These are phyloP conservation scores for Kryptolebias ocellatus DNA, from an alignment of 2,797 vertebrate genomes.

Conservation along the genomic window DNA sequence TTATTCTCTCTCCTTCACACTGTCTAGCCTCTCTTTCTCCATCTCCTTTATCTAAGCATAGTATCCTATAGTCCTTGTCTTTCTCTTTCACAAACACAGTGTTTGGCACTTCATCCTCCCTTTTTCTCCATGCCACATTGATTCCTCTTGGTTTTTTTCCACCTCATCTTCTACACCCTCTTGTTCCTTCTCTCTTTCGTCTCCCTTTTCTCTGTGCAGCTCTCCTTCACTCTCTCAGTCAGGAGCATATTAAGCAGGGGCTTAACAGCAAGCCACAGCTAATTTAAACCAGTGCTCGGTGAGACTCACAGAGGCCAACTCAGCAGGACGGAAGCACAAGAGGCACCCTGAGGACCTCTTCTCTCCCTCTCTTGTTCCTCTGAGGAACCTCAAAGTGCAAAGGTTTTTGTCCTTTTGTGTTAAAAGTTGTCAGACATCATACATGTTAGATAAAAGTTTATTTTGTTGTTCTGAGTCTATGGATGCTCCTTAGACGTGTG, in stretches of 20 bases:
- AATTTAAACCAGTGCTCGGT: slow-evolving; percentile 57
- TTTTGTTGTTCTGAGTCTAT: slow-evolving; percentile 18
- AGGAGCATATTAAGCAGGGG: slow-evolving; percentile 62
- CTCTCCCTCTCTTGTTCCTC: slow-evolving; percentile 22
- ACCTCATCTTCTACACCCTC: slow-evolving; percentile 24
- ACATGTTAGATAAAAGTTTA: slow-evolving; percentile 19
- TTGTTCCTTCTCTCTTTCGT: slow-evolving; percentile 37
- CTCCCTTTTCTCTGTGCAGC: slow-evolving; percentile 17
- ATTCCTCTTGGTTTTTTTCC: slow-evolving; percentile 37
- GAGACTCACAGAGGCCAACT: slow-evolving; percentile 43
- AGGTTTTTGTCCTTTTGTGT: slow-evolving; percentile 20
- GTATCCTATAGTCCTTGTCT: slow-evolving; percentile 22
- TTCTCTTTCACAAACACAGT: slow-evolving; percentile 21
- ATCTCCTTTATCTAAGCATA: slow-evolving; percentile 42
- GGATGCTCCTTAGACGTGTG: slow-evolving; percentile 8
- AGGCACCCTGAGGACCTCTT: slow-evolving; percentile 36
- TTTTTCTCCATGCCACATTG: slow-evolving; percentile 23
- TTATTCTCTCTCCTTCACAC: slow-evolving; percentile 37
- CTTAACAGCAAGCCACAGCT: slow-evolving; percentile 58
- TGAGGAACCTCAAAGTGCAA: slow-evolving; percentile 3
- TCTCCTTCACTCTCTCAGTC: slow-evolving; percentile 42
- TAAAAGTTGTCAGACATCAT: slow-evolving; percentile 25
- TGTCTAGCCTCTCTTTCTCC: slow-evolving; percentile 38
- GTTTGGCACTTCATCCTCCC: slow-evolving; percentile 17
- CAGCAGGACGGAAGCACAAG: slow-evolving; percentile 41